These are phyloP conservation scores for Bicyclus anynana DNA, from an alignment of 1,140 invertebrate genomes.

Conservation along the genomic window DNA sequence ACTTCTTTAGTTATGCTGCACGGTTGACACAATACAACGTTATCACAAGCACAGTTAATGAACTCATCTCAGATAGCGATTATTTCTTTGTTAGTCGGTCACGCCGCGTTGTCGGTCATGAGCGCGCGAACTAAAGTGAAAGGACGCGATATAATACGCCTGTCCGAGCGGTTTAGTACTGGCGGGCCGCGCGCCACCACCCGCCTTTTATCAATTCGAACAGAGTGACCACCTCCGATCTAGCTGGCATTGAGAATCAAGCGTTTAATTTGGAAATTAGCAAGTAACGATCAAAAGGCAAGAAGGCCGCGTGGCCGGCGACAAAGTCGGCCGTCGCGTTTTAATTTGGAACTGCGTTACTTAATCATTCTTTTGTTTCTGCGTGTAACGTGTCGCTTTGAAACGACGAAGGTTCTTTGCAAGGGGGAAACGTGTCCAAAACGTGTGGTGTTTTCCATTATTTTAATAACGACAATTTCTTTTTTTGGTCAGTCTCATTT, in stretches of 20 bases:
- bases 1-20: conserved; percentile 52
- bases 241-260: conserved; percentile 72
- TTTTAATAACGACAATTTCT: not conserved
- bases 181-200: conserved; percentile 57
- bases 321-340: conserved; percentile 55
- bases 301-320: conserved; percentile 65
- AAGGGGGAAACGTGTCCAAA: not conserved
- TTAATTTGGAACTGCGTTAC: conserved; percentile 37
- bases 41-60: conserved; percentile 34
- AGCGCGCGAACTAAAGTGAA: conserved; percentile 59
- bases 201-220: conserved; percentile 71
- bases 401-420: conserved; percentile 6
- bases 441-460: not conserved
- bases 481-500: too few species aligned
- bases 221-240: conserved; percentile 59
- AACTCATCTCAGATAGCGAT: conserved; percentile 66
- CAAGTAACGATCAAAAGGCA: conserved; percentile 57
- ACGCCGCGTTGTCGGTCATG: conserved; percentile 47
- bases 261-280: conserved; percentile 75
- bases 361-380: conserved; percentile 24
- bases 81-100: conserved; percentile 48
- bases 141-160: conserved; percentile 66
- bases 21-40: conserved; percentile 15
- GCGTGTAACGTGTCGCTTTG: conserved; percentile 13
- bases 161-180: conserved; percentile 56